phyloP scores from a whole-genome alignment of 1,140 invertebrate species.

The Sitophilus oryzae region DNA sequence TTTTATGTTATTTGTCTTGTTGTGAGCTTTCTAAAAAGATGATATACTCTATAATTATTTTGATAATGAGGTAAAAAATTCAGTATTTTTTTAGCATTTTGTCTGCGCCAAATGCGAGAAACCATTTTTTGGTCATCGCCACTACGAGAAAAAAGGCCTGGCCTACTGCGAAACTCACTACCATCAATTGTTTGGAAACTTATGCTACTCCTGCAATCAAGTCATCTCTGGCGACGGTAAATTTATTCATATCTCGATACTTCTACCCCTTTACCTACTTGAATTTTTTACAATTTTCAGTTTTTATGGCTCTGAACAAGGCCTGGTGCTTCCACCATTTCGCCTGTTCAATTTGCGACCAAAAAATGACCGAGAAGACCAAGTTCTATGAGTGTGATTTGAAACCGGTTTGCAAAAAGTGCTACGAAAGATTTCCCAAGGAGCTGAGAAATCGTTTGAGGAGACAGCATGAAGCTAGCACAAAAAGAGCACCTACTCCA shows the following conservation, averaged over 20 bases:
- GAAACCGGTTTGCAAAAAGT: conserved; percentile 97
- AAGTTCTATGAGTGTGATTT: conserved; percentile 99
- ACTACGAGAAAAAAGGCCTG: conserved; percentile 98
- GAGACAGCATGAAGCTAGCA: conserved; percentile 68
- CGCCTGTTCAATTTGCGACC: conserved; percentile 96
- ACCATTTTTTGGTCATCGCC: conserved; percentile 96
- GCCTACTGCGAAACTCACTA: conserved; percentile 99
- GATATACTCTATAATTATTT: conserved; percentile 1
- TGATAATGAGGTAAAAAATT: not conserved
- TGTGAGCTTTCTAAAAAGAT: no score
- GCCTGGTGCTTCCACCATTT: conserved; percentile 99
- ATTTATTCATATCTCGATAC: conserved; percentile 30
- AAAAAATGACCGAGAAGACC: conserved; percentile 95
- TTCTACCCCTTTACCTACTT: not conserved
- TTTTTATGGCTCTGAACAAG: conserved; percentile 97
- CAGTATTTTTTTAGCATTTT: conserved; percentile 69
- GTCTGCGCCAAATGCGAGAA: conserved; percentile 99
- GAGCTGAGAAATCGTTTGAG: conserved; percentile 86
- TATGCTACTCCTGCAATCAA: conserved; percentile 98
- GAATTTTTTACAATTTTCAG: conserved; percentile 51
- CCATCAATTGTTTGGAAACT: conserved; percentile 96
- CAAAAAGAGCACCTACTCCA: conserved; percentile 43
- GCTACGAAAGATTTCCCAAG: conserved; percentile 93
- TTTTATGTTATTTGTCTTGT: no score
- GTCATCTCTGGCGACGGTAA: conserved; percentile 95